Evolutionary conservation across 2,797 vertebrate genomes (phyloP).

Genomic region (Crocidura indochinensis): DNA sequence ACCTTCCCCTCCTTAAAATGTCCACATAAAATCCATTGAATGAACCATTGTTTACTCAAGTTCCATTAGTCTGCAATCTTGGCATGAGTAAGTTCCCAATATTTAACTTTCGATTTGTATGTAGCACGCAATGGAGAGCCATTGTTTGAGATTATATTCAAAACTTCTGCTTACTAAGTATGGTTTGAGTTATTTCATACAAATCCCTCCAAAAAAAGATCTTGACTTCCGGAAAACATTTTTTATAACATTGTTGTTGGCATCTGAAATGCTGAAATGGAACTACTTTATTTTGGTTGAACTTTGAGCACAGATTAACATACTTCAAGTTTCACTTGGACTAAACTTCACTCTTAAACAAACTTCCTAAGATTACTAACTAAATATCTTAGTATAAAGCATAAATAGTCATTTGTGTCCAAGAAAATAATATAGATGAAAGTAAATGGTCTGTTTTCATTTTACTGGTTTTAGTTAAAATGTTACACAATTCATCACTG

Average conservation of each 20-base stretch:
- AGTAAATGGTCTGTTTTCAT: constrained; percentile 57
- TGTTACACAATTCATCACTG: neutral
- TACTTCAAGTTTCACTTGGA: constrained; percentile 67
- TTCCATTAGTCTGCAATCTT: constrained; percentile 34
- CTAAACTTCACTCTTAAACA: constrained; percentile 55
- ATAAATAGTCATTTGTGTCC: constrained; percentile 49
- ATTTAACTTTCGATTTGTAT: constrained; percentile 68
- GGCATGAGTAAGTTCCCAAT: constrained; percentile 58
- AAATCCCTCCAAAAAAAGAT: neutral
- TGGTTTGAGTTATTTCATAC: constrained; percentile 70
- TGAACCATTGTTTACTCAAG: constrained; percentile 68
- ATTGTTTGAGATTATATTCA: constrained; percentile 70
- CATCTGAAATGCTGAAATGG: constrained; percentile 22
- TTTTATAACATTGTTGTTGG: constrained; percentile 74
- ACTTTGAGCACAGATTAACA: constrained; percentile 64
- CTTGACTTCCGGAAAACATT: constrained; percentile 64
- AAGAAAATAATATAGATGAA: constrained; percentile 37
- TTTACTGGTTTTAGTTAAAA: constrained; percentile 66
- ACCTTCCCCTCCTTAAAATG: constrained; percentile 5
- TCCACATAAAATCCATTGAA: neutral
- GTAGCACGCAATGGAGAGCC: constrained; percentile 20
- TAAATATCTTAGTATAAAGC: constrained; percentile 47
- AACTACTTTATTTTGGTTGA: constrained; percentile 69
- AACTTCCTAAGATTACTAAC: constrained; percentile 51
- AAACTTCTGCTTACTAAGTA: constrained; percentile 75